A percentile compares a stretch with the other conserved stretches of the same genome.
These are phyloP conservation scores for Lepus timidus DNA, from an alignment of 2,113 vertebrate genomes.

Conservation along the genomic window DNA sequence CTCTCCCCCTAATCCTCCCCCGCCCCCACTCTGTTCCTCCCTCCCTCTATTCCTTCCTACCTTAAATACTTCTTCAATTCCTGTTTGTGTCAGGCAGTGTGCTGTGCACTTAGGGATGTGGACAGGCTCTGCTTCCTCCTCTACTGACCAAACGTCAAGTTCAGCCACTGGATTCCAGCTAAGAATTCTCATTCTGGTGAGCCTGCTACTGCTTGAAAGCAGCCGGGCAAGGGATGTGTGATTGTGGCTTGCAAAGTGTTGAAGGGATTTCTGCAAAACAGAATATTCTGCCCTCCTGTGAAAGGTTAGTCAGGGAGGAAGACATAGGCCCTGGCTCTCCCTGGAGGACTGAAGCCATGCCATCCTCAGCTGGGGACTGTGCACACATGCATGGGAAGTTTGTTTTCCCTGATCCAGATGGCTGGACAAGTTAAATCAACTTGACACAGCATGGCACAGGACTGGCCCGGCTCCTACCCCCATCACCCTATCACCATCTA, in stretches of 20 bases:
- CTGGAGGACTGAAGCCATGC: conserved; percentile 8
- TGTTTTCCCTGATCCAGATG: conserved; percentile 70
- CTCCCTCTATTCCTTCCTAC: background rate
- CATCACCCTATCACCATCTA: background rate
- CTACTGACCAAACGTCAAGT: background rate
- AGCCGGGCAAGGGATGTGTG: background rate
- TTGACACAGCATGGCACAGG: background rate
- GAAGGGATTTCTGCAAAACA: background rate
- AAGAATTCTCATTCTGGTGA: background rate
- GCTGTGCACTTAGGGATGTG: background rate
- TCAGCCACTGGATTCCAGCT: background rate
- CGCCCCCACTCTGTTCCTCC: background rate
- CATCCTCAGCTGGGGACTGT: conserved; percentile 4
- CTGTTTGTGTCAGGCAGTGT: background rate
- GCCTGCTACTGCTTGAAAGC: background rate
- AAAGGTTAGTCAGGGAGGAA: background rate
- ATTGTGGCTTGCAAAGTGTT: background rate
- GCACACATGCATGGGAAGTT: background rate
- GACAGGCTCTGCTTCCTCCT: background rate
- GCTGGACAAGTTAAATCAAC: conserved; percentile 59
- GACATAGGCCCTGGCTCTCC: background rate
- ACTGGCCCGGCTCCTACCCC: background rate
- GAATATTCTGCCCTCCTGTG: conserved; percentile 18
- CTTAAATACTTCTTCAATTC: background rate
- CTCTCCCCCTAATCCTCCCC: background rate